These are phyloP conservation scores for Harpagoxenus sublaevis DNA, from an alignment of 2,888 invertebrate genomes.

Conservation along the genomic window DNA sequence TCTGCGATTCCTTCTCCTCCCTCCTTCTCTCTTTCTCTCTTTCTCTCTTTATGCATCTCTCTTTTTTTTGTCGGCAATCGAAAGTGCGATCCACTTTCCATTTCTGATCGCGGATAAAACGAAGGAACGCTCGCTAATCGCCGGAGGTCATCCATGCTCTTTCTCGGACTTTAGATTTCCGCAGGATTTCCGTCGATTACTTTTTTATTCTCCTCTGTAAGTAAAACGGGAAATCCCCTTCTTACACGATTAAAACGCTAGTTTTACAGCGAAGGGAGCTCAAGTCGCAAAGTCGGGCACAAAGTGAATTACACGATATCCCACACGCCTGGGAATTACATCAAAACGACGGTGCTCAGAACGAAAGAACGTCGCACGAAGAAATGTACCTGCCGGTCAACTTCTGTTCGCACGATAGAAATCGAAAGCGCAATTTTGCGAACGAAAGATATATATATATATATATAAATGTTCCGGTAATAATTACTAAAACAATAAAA, in stretches of 20 bases:
- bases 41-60: slow-evolving; percentile 65
- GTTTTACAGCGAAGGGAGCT: slow-evolving; percentile 44
- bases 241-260: slow-evolving; percentile 56
- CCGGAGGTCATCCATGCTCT: slow-evolving; percentile 54
- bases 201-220: slow-evolving; percentile 50
- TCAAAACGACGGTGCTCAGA: slow-evolving; percentile 6
- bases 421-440: slow-evolving; percentile 48
- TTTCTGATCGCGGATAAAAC: slow-evolving; percentile 76
- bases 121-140: slow-evolving; percentile 60
- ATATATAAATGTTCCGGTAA: slow-evolving; percentile 37
- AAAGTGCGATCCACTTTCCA: slow-evolving; percentile 81
- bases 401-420: not conserved
- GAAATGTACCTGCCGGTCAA: not conserved
- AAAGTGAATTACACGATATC: slow-evolving; percentile 52
- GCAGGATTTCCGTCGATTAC: slow-evolving; percentile 63
- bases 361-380: slow-evolving; percentile 26
- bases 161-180: slow-evolving; percentile 61
- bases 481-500: slow-evolving; percentile 50
- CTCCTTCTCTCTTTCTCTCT: slow-evolving; percentile 48
- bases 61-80: slow-evolving; percentile 69
- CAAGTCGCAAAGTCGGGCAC: slow-evolving; percentile 48
- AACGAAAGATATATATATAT: slow-evolving; percentile 27
- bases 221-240: slow-evolving; percentile 52
- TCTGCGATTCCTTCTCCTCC: slow-evolving; percentile 52
- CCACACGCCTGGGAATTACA: slow-evolving; percentile 26